Evolutionary conservation across 2,797 vertebrate genomes (phyloP).

Genomic region (Heterohyrax brucei): DNA sequence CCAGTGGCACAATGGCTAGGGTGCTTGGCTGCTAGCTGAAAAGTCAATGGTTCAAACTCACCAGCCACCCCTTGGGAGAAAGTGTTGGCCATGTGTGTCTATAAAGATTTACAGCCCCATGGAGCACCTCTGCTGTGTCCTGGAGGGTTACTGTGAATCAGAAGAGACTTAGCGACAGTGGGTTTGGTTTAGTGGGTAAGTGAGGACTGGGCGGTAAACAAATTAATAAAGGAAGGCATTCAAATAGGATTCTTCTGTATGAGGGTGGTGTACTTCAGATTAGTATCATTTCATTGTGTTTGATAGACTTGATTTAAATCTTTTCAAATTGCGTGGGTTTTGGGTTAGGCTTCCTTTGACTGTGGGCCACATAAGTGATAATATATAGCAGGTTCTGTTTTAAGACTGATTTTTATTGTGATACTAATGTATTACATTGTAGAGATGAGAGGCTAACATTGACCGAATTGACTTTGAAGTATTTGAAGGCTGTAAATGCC

Average conservation of each 20-base stretch:
- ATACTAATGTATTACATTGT: not conserved
- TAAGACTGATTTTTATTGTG: slow-evolving; percentile 13
- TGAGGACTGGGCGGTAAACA: not conserved
- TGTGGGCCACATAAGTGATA: not conserved
- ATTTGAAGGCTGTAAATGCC: not conserved
- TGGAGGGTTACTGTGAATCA: not conserved
- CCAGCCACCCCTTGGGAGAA: too few species aligned
- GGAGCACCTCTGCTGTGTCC: not conserved
- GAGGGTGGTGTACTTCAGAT: not conserved
- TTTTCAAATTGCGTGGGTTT: not conserved
- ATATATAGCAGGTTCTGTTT: not conserved
- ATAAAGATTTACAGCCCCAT: not conserved
- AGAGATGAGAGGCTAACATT: not conserved
- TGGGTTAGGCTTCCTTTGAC: not conserved
- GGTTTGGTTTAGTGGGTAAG: not conserved
- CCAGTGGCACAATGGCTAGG: too few species aligned
- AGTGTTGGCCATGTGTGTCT: too few species aligned
- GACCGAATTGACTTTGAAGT: not conserved
- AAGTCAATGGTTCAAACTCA: too few species aligned
- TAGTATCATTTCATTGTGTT: not conserved
- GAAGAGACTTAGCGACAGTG: not conserved
- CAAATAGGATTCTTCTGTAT: not conserved
- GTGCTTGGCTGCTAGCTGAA: too few species aligned
- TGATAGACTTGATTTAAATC: slow-evolving; percentile 16
- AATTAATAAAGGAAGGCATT: slow-evolving; percentile 34